phyloP scores from a whole-genome alignment of 2,113 vertebrate species.

The Ciconia stormi region DNA sequence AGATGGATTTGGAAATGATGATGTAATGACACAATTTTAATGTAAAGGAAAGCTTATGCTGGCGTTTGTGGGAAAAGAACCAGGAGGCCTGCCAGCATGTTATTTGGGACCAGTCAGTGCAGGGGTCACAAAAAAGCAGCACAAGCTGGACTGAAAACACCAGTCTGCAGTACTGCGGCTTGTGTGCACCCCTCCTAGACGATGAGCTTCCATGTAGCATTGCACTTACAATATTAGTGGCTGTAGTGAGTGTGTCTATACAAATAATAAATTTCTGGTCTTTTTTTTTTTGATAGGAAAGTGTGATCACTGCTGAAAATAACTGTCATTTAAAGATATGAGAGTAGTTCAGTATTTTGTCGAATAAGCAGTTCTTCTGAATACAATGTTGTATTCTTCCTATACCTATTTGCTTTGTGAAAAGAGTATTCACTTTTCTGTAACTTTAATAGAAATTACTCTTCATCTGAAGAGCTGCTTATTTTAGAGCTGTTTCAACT shows the following conservation, averaged over 20 bases:
- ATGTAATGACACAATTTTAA: background rate
- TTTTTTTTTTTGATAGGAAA: background rate
- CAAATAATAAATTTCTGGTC: background rate
- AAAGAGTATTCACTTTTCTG: background rate
- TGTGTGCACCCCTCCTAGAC: too few species aligned
- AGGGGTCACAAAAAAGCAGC: background rate
- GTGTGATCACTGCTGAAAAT: background rate
- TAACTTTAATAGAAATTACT: background rate
- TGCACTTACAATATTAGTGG: rapidly evolving
- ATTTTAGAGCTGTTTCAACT: background rate
- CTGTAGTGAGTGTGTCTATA: background rate
- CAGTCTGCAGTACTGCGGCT: rapidly evolving
- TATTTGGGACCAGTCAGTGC: background rate
- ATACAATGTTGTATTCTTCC: background rate
- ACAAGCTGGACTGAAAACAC: background rate
- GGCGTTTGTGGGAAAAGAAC: background rate
- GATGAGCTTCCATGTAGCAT: rapidly evolving
- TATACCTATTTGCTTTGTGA: background rate
- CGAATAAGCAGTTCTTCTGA: background rate
- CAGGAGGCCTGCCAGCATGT: background rate
- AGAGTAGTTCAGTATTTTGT: background rate
- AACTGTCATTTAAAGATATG: background rate
- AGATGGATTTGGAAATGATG: background rate
- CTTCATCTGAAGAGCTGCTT: background rate
- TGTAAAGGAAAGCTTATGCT: background rate